Evolutionary conservation across 2,113 vertebrate species (phyloP), one percentile per base, ranked within the genome.

Genomic region (Hippoglossus stenolepis): DNA sequence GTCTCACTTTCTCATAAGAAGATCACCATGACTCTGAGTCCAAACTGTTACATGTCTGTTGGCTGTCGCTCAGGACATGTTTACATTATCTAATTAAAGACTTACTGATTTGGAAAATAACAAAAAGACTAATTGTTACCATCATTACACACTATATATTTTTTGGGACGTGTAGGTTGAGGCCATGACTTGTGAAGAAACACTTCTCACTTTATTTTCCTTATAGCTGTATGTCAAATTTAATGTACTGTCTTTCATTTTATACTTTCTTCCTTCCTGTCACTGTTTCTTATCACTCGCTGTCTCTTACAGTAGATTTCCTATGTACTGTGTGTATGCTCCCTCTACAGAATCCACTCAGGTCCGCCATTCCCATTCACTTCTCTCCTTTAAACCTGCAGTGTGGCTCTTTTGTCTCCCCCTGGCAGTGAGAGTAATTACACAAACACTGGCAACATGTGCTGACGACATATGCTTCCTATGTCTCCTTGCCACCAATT

Each of bases 261-360:
- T 47, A 53, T 26, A 54, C 76, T 53, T 77, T 28, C 61, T 64
- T 74, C 58, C 60, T 67, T 80, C 15, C 38, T 69, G 1, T 83
- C 70, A 61, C 66, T 64, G 21, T 80, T 79, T 85, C 60, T 85
- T 12, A 74, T 66, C 75, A 68, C 69, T 49, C 65, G 18, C 71
- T 73, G n/a, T 65, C 64, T 82, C 75, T 74, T 70, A 77, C 63
- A 70, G 73, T 77, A 76, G 51, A 69, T 73, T 79, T 40, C 58
- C 31, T 61, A 58, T 68, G 49, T 73, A 58, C 61, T 72, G 51
- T 84, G 38, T 84, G 73, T 84, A 26, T 75, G 68, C 76, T 78
- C 66, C 72, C 70, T 63, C 82, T 78, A 24, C 81, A 80, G 79
- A 90, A 87, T 90, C 81, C 75, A 56, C 51, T 60, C 35, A 73